phyloP scores from a whole-genome alignment of 2,113 vertebrate species.

The Lethenteron camtschaticum region DNA sequence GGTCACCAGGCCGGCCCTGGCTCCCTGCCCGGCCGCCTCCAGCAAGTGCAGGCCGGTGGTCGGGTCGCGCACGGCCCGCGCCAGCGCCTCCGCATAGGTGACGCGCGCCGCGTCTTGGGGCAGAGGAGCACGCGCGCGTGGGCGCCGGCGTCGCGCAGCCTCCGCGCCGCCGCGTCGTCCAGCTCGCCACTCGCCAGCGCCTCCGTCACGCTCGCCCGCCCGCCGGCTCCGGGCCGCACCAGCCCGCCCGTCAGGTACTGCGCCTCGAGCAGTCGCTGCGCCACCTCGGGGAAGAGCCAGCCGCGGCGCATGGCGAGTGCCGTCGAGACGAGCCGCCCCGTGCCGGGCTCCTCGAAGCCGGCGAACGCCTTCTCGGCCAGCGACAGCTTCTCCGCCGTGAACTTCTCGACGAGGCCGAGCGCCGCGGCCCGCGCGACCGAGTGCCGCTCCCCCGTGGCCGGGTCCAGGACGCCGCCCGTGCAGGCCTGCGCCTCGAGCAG shows the following conservation, averaged over 20 bases:
- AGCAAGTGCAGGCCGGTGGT: slow-evolving; percentile 58
- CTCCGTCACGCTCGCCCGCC: slow-evolving; percentile 17
- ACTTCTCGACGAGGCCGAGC: slow-evolving; percentile 22
- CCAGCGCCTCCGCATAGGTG: slow-evolving; percentile 80
- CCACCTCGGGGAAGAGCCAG: slow-evolving; percentile 24
- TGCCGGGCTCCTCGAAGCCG: slow-evolving; percentile 27
- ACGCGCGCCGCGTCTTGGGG: slow-evolving; percentile 94
- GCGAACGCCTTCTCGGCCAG: slow-evolving; percentile 26
- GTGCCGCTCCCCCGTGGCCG: slow-evolving; percentile 29
- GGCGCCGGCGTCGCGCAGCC: slow-evolving; percentile 60
- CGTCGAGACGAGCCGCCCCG: slow-evolving; percentile 21
- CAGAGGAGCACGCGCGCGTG: slow-evolving; percentile 97
- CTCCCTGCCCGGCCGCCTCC: slow-evolving; percentile 30
- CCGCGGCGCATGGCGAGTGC: slow-evolving; percentile 33
- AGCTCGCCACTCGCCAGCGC: slow-evolving; percentile 73
- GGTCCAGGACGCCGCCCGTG: slow-evolving; percentile 55
- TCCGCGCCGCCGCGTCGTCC: slow-evolving; percentile 90
- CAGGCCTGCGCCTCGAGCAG: slow-evolving; percentile 25
- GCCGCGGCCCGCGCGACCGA: slow-evolving; percentile 38
- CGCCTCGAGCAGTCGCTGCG: slow-evolving; percentile 27
- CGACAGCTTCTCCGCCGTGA: slow-evolving; percentile 24
- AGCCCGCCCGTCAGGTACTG: slow-evolving; percentile 29
- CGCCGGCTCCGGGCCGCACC: slow-evolving; percentile 20
- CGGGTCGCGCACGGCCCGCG: slow-evolving; percentile 57
- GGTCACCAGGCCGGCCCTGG: too few species aligned